phyloP scores from a whole-genome alignment of 92 coral and sea anemone genomes.

The Actinernus sp. region DNA sequence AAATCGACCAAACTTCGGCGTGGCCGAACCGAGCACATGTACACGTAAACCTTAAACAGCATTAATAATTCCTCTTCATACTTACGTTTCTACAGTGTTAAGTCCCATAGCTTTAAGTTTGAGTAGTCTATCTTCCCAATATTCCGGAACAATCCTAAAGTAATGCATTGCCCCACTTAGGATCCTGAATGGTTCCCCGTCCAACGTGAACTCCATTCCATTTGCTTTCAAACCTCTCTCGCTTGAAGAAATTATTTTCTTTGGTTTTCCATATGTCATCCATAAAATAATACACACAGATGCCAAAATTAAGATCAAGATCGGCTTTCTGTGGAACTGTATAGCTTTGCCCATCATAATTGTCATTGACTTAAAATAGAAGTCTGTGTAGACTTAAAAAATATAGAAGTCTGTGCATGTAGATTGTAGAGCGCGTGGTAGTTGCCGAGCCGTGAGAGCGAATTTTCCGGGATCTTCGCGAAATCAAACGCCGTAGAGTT shows the following conservation, averaged over 20 bases:
- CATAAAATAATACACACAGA: constrained; percentile 4
- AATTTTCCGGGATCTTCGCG: no score
- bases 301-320: not conserved
- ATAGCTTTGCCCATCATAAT: constrained; percentile 19
- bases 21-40: no score
- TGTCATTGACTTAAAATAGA: not conserved
- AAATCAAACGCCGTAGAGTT: no score
- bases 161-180: constrained; percentile 85
- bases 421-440: no score
- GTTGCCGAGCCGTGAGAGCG: no score
- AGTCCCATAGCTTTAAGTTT: constrained; percentile 90
- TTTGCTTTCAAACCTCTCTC: not conserved
- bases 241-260: not conserved
- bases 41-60: no score
- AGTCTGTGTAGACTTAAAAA: no score
- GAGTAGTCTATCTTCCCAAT: constrained; percentile 82
- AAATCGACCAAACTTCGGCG: no score
- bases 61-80: no score
- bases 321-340: constrained; percentile 11
- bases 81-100: constrained; percentile 95
- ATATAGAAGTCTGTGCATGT: no score
- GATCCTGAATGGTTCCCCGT: constrained; percentile 72
- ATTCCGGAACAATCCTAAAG: constrained; percentile 84
- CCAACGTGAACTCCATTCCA: constrained; percentile 39
- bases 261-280: constrained; percentile 15